Conservation (phyloP, 2,797 vertebrate species). For the Propithecus deckenii region DNA sequence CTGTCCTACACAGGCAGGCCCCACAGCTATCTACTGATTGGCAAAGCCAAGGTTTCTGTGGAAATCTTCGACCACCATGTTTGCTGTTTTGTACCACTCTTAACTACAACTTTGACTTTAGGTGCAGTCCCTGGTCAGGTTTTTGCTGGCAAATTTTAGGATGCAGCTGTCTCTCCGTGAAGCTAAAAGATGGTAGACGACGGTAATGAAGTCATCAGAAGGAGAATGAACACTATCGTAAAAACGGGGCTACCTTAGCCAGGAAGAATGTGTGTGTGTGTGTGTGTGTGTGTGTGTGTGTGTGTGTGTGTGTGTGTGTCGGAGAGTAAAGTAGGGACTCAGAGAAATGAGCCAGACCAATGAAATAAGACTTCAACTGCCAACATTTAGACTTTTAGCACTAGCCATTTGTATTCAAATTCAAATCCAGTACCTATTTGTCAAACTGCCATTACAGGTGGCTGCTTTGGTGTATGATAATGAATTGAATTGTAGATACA, state of each 20-base stretch:
- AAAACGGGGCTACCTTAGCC: neutral
- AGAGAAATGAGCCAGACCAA: neutral
- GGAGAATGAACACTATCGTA: neutral
- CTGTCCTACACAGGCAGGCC: neutral
- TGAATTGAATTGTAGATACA: neutral
- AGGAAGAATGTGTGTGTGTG: neutral
- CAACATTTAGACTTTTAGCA: neutral
- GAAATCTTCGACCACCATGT: neutral
- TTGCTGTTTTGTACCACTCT: neutral
- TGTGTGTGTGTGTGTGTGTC: neutral
- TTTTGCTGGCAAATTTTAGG: neutral
- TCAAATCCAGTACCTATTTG: neutral
- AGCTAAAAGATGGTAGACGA: neutral
- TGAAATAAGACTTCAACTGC: neutral
- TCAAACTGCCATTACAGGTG: neutral
- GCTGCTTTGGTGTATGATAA: neutral
- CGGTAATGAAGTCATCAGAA: neutral
- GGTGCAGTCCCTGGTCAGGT: too few species aligned
- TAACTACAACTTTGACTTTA: neutral
- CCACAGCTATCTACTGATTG: neutral
- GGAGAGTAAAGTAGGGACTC: neutral
- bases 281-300: neutral
- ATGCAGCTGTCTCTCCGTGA: neutral
- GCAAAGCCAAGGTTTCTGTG: neutral
- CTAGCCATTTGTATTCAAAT: too few species aligned